Conservation (phyloP, 2,797 vertebrate species). For the Gymnothorax javanicus region DNA sequence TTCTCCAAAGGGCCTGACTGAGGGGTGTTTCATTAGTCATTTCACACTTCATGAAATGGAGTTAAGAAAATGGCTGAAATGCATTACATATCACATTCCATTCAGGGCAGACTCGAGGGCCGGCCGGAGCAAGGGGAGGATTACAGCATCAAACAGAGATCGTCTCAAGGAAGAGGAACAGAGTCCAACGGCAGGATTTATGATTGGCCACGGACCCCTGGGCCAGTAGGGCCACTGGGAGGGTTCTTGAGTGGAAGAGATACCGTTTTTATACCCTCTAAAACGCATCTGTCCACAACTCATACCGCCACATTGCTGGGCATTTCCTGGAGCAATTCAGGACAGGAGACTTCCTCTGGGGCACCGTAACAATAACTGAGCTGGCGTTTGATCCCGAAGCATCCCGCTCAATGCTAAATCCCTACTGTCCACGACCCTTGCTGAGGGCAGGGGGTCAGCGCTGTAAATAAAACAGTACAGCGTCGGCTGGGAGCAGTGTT, state of each 20-base stretch:
- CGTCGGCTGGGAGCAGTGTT: not conserved
- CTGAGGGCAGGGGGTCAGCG: not conserved
- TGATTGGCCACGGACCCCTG: not conserved
- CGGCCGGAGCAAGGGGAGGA: not conserved
- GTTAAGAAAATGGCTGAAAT: not conserved
- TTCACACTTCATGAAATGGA: not conserved
- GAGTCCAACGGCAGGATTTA: not conserved
- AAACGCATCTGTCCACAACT: not conserved
- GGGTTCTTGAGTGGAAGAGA: not conserved
- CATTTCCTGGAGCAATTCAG: not conserved
- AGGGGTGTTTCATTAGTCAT: not conserved
- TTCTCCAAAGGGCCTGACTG: constrained; percentile 55
- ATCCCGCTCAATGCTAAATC: not conserved
- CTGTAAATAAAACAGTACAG: not conserved
- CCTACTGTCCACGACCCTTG: not conserved
- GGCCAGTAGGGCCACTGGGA: not conserved
- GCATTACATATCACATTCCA: not conserved
- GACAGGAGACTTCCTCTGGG: not conserved
- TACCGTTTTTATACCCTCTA: not conserved
- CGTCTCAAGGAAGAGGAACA: not conserved
- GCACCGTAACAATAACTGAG: not conserved
- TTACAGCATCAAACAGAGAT: not conserved
- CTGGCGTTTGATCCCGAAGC: not conserved
- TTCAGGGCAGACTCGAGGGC: not conserved
- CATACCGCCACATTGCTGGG: not conserved